phyloP scores from a whole-genome alignment of 1,140 invertebrate genomes.

The Drosophila triauraria region DNA sequence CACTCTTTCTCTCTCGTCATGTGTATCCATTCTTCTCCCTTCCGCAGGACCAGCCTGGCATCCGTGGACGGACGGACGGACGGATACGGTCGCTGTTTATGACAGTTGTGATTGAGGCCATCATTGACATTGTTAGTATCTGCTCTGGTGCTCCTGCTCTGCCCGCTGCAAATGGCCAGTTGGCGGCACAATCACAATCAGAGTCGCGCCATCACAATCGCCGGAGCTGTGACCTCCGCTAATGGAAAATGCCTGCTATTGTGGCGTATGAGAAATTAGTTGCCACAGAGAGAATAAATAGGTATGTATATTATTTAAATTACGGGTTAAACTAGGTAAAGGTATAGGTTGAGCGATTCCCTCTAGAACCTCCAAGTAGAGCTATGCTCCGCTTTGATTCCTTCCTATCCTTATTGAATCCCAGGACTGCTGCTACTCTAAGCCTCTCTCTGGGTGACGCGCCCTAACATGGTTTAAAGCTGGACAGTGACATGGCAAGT shows the following conservation, averaged over 20 bases:
- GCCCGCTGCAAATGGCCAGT: conserved; percentile 44
- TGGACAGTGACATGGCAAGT: background rate
- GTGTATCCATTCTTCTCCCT: conserved; percentile 4
- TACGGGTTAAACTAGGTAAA: too few relatives aligned
- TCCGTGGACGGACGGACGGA: background rate
- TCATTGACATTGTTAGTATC: conserved; percentile 65
- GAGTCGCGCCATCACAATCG: conserved; percentile 7
- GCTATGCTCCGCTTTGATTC: background rate
- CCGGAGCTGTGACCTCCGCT: conserved; percentile 10
- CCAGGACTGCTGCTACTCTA: background rate
- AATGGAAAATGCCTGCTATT: conserved; percentile 38
- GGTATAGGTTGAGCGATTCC: too few relatives aligned
- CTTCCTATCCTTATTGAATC: too few relatives aligned
- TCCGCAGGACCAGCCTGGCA: conserved; percentile 7
- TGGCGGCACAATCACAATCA: conserved; percentile 34
- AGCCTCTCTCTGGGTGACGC: background rate
- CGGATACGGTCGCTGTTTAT: conserved; percentile 58
- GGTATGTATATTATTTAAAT: background rate
- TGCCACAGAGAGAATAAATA: conserved; percentile 1
- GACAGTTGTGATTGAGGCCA: conserved; percentile 79
- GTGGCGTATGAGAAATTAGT: conserved; percentile 25
- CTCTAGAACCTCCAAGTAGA: background rate
- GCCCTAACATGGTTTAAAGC: too few relatives aligned
- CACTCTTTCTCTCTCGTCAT: conserved; percentile 9
- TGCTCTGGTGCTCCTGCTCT: conserved; percentile 7